A percentile compares a stretch with the other conserved stretches of the same genome.
phyloP scores from a whole-genome alignment of 1,140 invertebrate species.

The Drepana arcuata region DNA sequence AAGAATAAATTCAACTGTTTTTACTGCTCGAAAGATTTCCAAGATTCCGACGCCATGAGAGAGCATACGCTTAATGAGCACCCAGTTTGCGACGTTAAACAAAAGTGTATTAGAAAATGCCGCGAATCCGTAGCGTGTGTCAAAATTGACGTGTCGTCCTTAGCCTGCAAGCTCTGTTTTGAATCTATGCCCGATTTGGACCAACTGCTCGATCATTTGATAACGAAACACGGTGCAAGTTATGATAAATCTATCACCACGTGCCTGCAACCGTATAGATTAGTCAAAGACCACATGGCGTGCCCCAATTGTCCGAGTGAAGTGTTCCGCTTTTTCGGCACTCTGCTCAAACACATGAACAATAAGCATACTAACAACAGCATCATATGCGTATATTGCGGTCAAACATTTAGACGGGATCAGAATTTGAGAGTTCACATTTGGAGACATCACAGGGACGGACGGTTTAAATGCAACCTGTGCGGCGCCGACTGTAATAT shows the following conservation, averaged over 20 bases:
- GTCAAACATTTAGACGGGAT: constrained; percentile 48
- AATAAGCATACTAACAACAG: constrained; percentile 55
- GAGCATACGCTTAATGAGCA: constrained; percentile 51
- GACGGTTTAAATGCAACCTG: constrained; percentile 47
- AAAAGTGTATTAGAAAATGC: constrained; percentile 53
- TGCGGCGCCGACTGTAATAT: constrained; percentile 51
- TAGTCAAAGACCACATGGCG: constrained; percentile 52
- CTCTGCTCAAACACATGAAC: constrained; percentile 57
- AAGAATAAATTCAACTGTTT: constrained; percentile 64
- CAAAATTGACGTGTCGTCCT: constrained; percentile 51
- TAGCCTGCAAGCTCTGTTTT: constrained; percentile 55
- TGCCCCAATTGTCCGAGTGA: constrained; percentile 49
- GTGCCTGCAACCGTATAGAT: constrained; percentile 48
- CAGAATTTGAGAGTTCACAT: constrained; percentile 55
- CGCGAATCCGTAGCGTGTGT: constrained; percentile 50
- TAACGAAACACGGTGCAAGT: constrained; percentile 41
- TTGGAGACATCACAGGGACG: constrained; percentile 55
- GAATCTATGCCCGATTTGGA: constrained; percentile 45
- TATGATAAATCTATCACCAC: constrained; percentile 57
- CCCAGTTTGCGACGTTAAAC: constrained; percentile 43
- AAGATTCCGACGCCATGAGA: constrained; percentile 46
- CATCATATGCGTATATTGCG: constrained; percentile 58
- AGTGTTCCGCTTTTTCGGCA: constrained; percentile 55
- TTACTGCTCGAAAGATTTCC: constrained; percentile 58
- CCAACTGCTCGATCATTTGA: constrained; percentile 43